Percentiles rank a stretch among this genome's conserved stretches.
Conservation (phyloP, 2,797 vertebrate species). For the Takifugu rubripes region DNA sequence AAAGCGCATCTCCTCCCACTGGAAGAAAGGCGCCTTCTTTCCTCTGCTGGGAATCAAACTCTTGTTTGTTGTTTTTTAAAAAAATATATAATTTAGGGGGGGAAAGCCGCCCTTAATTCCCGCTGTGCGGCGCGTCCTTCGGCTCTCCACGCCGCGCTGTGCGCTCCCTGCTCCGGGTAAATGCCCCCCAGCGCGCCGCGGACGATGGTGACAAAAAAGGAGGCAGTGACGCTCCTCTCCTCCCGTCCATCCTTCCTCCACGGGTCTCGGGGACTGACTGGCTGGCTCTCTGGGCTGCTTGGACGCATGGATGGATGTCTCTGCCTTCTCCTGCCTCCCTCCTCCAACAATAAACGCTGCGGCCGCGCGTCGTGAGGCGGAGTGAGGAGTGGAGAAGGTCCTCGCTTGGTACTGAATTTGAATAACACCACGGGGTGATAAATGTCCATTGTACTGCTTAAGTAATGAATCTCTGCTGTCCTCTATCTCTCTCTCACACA, state of each 20-base stretch:
- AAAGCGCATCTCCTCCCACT: conserved; percentile 29
- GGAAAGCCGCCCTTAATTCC: conserved; percentile 54
- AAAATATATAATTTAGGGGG: conserved; percentile 8
- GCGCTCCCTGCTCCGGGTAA: conserved; percentile 47
- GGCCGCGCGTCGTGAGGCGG: conserved; percentile 81
- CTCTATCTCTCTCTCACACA: conserved; percentile 79
- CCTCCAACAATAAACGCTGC: conserved; percentile 87
- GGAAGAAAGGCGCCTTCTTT: conserved; percentile 29
- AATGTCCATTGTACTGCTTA: conserved; percentile 99
- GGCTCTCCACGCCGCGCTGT: conserved; percentile 54
- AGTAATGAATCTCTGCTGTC: conserved; percentile 99
- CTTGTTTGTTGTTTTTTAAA: conserved; percentile 19
- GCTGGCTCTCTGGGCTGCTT: conserved; percentile 19
- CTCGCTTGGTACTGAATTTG: conserved; percentile 99
- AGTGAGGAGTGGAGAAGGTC: conserved; percentile 86
- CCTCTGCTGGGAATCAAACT: conserved; percentile 11
- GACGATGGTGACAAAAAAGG: conserved; percentile 42
- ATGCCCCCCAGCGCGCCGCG: conserved; percentile 53
- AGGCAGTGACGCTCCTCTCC: conserved; percentile 47
- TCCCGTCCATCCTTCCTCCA: conserved; percentile 42
- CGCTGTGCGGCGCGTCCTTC: conserved; percentile 59
- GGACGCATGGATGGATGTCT: conserved; percentile 54
- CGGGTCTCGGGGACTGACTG: conserved; percentile 62
- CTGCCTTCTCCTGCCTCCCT: conserved; percentile 76
- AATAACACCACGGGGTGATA: conserved; percentile 99